Base-by-base conservation (phyloP, 2,797 vertebrate genomes). In the Limosa lapponica region DNA sequence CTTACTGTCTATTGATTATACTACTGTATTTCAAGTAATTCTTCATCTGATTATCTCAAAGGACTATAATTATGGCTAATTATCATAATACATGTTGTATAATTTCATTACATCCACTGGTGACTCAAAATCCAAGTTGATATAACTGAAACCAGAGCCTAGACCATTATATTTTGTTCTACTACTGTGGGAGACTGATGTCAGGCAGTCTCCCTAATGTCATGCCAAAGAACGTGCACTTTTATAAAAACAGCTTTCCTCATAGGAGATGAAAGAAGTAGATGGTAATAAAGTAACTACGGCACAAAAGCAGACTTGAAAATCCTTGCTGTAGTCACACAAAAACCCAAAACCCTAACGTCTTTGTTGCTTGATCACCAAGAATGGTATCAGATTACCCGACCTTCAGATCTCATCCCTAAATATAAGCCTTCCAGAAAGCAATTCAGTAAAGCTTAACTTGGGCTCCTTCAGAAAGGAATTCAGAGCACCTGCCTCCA, bases 41-140 rank as follows among this genome's bases (percentile, higher is more conserved):
- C 57, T 90, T 82, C 75, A 86, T 86, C 48, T 90, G 54, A 67
- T 94, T 95, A 91, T 82, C 44, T 89, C 82, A 85, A 74, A 95
- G 71, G 13, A 61, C 65, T 88, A 12, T 41, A 92, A 87, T 80
- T 94, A 87, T 46, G 34, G 25, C n/a, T 25, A 87, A 72, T 77
- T 92, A 89, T 74, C 59, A 77, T 90, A 85, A 94, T 66, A 75
- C 11, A 54, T 57, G 39, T 51, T 74, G 13, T 34, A 48, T 66
- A 89, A 94, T 67, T 88, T 86, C 70, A 73, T 92, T 83, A 41
- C 73, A 41, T 44, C n/a, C 48, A 82, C 8, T 67, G 36, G 72
- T 87, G 64, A 87, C 48, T 93, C 62, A 44, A 84, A 84, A 90
- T 41, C 62, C 55, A 69, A 70, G 32, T 30, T 39, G 54, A 34